Conservation (phyloP, 2,113 vertebrate genomes). For the Crypturellus undulatus region DNA sequence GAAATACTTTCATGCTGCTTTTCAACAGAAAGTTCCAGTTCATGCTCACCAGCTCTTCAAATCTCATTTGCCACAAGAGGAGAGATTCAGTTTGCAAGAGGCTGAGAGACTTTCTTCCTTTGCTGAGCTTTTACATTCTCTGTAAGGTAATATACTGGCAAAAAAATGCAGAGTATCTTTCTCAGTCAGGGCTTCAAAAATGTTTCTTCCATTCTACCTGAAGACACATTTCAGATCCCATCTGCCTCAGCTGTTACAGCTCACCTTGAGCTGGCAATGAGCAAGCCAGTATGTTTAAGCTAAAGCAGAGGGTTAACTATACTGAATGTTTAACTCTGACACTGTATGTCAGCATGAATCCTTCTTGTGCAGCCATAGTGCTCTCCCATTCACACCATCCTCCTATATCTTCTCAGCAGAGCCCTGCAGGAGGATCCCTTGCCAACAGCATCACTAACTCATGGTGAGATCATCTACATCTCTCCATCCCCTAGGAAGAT, state of each 20-base stretch:
- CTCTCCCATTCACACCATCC: background rate
- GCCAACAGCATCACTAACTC: background rate
- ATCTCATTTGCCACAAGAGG: background rate
- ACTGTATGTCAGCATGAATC: background rate
- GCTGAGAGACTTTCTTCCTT: background rate
- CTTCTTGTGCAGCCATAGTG: background rate
- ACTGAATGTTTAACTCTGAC: background rate
- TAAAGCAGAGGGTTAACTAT: background rate
- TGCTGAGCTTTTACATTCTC: background rate
- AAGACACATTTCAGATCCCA: slow-evolving; percentile 25
- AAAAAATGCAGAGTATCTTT: background rate
- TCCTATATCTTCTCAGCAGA: background rate
- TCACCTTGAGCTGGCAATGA: background rate
- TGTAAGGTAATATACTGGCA: background rate
- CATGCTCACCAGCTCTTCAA: background rate
- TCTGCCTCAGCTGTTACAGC: slow-evolving; percentile 7
- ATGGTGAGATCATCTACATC: background rate
- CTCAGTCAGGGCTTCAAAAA: background rate
- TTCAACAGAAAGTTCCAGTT: slow-evolving; percentile 25
- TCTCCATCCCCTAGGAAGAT: background rate
- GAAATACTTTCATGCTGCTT: slow-evolving; percentile 29
- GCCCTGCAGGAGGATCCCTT: background rate
- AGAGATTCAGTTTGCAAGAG: background rate
- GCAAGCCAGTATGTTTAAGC: background rate
- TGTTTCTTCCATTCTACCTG: background rate